Base-by-base conservation (phyloP, 2,797 vertebrate genomes). In the Pteropus rufus region DNA sequence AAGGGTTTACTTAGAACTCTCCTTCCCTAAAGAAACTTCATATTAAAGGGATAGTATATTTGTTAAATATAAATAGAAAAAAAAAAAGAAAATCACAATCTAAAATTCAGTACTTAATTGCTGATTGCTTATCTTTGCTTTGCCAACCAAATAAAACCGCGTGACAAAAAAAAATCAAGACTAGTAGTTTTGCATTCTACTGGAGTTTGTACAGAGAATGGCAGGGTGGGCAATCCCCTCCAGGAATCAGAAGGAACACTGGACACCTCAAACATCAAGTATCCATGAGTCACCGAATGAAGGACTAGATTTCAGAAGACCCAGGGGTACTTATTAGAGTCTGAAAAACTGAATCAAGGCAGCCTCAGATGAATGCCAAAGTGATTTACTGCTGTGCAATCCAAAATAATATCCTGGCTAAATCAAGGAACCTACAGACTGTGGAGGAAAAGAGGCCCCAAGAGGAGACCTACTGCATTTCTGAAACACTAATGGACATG, bases 301-400 rank as follows among this genome's bases (percentile, higher is more conserved):
- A 86, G 88, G 49, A 93, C 64, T 49, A 46, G 24, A 89, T 84
- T 93, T 86, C 60, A 54, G 64, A 95, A 96, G 72, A 64, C 52
- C 54, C 86, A 56, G 3, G 26, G 65, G 77, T 56, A 58, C 75
- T 76, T 54, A 77, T 79, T 76, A 84, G 89, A 82, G n/a, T 72
- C 60, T 81, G 54, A 81, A 81, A 89, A 84, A 44, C n/a, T 52
- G 36, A 96, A 96, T 64, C 36, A 73, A 95, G 75, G n/a, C 39
- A 89, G 58, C 73, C 39, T 76, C 39, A 11, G 14, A 77, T 64
- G 65, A 94, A 52, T 73, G 70, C 29, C 31, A 56, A 64, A 67
- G 67, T 92, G 89, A 96, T 95, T 95, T 94, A 91, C 82, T 77
- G 29, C 91, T 90, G 18, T 49, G 89, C 24, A 64, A 56, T 87